Evolutionary conservation across 2,797 vertebrate species (phyloP).

Genomic region (Atherinosoma microstoma): DNA sequence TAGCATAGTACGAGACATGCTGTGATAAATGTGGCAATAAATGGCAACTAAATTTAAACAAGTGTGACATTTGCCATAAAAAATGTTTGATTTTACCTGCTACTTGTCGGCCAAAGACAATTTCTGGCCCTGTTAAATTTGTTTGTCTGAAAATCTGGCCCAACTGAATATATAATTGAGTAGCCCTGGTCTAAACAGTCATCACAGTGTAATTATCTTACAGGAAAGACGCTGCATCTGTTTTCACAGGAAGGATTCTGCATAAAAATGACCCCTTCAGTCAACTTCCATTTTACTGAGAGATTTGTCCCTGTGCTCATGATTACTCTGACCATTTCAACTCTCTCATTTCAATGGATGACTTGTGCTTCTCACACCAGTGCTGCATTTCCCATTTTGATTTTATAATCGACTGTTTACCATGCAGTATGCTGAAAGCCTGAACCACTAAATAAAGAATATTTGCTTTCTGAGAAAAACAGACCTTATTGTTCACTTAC

Average conservation of each 20-base stretch:
- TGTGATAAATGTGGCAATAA: too few relatives aligned
- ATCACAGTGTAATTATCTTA: neutral
- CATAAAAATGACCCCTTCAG: constrained; percentile 16
- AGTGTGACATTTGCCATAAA: too few relatives aligned
- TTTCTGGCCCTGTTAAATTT: too few relatives aligned
- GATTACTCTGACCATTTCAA: constrained; percentile 21
- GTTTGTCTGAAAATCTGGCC: too few relatives aligned
- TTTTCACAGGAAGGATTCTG: neutral
- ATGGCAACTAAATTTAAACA: too few relatives aligned
- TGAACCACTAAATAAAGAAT: constrained; percentile 13
- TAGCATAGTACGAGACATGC: too few relatives aligned
- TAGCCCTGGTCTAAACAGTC: neutral
- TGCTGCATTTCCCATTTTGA: constrained; percentile 7
- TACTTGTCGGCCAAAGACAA: too few relatives aligned
- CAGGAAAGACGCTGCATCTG: neutral
- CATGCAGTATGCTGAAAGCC: neutral
- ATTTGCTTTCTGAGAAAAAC: neutral
- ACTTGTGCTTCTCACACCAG: constrained; percentile 1
- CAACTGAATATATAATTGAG: too few relatives aligned
- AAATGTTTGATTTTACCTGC: too few relatives aligned
- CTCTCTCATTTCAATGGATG: constrained; percentile 11
- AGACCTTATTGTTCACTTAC: neutral
- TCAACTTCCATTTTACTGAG: constrained; percentile 8
- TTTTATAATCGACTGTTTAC: constrained; percentile 13
- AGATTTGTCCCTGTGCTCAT: constrained; percentile 9